Evolutionary conservation across 2,888 invertebrate genomes (phyloP).

Genomic region (Nomada ruficornis): DNA sequence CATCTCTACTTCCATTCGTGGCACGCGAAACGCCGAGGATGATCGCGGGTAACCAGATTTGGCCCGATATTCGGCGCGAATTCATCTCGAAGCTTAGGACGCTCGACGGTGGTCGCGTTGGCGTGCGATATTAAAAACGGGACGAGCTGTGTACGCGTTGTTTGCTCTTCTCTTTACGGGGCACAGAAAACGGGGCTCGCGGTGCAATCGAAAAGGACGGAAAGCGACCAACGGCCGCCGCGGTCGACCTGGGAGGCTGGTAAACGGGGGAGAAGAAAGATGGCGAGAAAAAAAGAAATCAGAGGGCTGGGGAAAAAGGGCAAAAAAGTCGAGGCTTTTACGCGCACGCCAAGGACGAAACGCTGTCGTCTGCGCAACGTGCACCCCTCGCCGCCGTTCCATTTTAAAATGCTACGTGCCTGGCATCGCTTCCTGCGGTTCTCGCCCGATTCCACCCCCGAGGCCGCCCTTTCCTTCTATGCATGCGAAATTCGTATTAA

Average conservation of each 20-base stretch:
- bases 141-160: slow-evolving; percentile 24
- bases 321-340: slow-evolving; percentile 57
- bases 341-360: slow-evolving; percentile 65
- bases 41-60: background rate
- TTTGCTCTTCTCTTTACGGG: slow-evolving; percentile 46
- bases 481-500: slow-evolving; percentile 76
- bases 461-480: slow-evolving; percentile 55
- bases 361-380: slow-evolving; percentile 63
- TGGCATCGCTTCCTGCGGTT: slow-evolving; percentile 72
- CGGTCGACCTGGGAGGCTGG: background rate
- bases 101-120: background rate
- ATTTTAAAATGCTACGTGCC: slow-evolving; percentile 79
- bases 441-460: slow-evolving; percentile 19
- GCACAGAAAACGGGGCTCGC: slow-evolving; percentile 24
- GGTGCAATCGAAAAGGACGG: slow-evolving; percentile 32
- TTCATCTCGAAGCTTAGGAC: slow-evolving; percentile 33
- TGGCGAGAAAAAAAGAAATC: background rate
- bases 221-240: slow-evolving; percentile 16
- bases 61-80: slow-evolving; percentile 19
- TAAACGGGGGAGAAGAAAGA: slow-evolving; percentile 27
- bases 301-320: background rate
- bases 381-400: slow-evolving; percentile 65
- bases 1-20: background rate
- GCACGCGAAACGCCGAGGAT: background rate
- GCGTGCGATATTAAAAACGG: slow-evolving; percentile 51